Base-by-base conservation (phyloP, 2,113 vertebrate species). In the Hippoglossus stenolepis region DNA sequence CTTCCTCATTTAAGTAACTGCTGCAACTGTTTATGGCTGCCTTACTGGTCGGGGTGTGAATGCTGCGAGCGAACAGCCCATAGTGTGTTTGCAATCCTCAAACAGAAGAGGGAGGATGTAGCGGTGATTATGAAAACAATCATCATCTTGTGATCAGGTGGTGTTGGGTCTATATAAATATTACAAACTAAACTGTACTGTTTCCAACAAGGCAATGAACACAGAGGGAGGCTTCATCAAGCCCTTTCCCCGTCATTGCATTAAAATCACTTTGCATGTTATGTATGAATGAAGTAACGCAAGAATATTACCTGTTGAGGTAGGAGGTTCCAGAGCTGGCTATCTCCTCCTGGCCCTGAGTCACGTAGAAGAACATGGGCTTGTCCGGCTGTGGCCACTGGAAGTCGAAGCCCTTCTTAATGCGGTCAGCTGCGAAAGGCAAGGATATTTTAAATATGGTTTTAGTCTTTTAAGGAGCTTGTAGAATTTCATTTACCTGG, bases 281-380 rank as follows among this genome's bases (percentile, higher is more conserved):
- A n/a, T 51, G 3, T n/a, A 54, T 69, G 2, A 24, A 49, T 26
- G 78, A 82, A 72, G 21, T 15, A 53, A 81, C 0, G 5, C 13
- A 28, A 68, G 4, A 23, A 60, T 57, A 20, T 54, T 73, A 98
- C 98, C 98, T 97, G 95, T 99, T 99, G 2, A 99, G 93, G 79
- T 99, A 99, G 17, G 98, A 99, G 5, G 98, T 99, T 89, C 98
- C 98, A 0, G 98, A 99, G 87, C 98, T 99, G 70, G 98, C 98
- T 0, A 99, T 99, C 90, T 99, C 98, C 85, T 99, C 98, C 89
- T 99, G 98, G 1, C 98, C 98, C 86, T 99, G 98, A 21, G 98
- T 99, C 75, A 99, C 98, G 0, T 99, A 99, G 93, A 99, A 99
- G 86, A 98, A 99, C 98, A 99, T 99, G 5, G 98, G 98, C 74